phyloP scores from a whole-genome alignment of 2,797 vertebrate genomes.

The Lateolabrax maculatus region DNA sequence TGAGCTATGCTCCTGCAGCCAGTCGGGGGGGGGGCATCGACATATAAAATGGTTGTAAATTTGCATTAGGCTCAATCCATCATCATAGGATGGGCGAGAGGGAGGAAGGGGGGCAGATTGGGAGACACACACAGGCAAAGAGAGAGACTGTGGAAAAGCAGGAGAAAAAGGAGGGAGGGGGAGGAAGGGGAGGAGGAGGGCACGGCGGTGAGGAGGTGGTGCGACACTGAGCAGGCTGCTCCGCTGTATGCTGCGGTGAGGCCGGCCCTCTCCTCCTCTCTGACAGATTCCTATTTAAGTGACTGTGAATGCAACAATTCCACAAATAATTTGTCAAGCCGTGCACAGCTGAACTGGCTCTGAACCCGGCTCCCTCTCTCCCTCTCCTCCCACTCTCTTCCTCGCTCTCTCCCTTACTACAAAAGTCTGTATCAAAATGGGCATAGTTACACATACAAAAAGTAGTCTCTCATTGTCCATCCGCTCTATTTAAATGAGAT shows the following conservation, averaged over 20 bases:
- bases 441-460: not conserved
- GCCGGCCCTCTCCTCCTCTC: conserved; percentile 79
- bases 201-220: conserved; percentile 77
- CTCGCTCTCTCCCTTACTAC: conserved; percentile 34
- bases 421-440: conserved; percentile 15
- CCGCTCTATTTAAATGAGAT: not conserved
- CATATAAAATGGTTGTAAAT: conserved; percentile 99
- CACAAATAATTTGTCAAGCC: conserved; percentile 98
- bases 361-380: conserved; percentile 91
- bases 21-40: conserved; percentile 90
- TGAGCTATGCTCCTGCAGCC: conserved; percentile 94
- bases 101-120: not conserved
- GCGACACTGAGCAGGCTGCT: conserved; percentile 87
- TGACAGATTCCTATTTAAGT: conserved; percentile 99
- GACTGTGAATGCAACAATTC: conserved; percentile 99
- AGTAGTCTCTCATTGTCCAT: not conserved
- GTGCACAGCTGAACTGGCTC: conserved; percentile 95
- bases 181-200: conserved; percentile 23
- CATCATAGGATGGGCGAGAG: conserved; percentile 84
- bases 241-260: conserved; percentile 88
- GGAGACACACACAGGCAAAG: conserved; percentile 67
- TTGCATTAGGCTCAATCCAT: conserved; percentile 99
- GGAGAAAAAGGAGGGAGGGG: not conserved
- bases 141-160: conserved; percentile 74
- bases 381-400: conserved; percentile 75